phyloP scores from a whole-genome alignment of 2,888 invertebrate species.

The Phyto melanocephala region DNA sequence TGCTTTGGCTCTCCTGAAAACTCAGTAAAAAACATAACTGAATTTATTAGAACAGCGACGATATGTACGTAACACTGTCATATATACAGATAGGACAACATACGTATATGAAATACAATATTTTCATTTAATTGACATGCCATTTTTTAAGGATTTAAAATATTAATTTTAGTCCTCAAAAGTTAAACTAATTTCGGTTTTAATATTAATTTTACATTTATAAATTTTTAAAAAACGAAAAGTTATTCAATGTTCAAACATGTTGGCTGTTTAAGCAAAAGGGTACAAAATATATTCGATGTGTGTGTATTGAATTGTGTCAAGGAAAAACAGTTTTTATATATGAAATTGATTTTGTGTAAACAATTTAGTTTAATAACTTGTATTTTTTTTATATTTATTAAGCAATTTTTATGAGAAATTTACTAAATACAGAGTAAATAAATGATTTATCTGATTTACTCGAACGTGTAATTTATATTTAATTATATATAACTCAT shows the following conservation, averaged over 20 bases:
- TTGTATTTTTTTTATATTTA: neutral
- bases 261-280: neutral
- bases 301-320: neutral
- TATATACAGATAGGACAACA: too few relatives aligned
- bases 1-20: too few relatives aligned
- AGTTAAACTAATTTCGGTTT: neutral
- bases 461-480: neutral
- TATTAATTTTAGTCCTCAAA: too few relatives aligned
- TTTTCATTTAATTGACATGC: too few relatives aligned
- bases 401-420: neutral
- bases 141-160: too few relatives aligned
- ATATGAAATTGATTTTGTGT: neutral
- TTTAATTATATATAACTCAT: neutral
- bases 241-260: neutral
- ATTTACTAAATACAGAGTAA: neutral
- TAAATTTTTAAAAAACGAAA: too few relatives aligned
- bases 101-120: too few relatives aligned
- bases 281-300: neutral
- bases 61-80: too few relatives aligned
- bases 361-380: neutral
- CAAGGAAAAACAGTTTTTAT: slow-evolving; percentile 6
- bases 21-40: too few relatives aligned
- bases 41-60: too few relatives aligned
- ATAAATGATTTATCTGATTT: neutral
- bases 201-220: slow-evolving; percentile 1